phyloP scores from a whole-genome alignment of 2,797 vertebrate species.

The Pangasius djambal region DNA sequence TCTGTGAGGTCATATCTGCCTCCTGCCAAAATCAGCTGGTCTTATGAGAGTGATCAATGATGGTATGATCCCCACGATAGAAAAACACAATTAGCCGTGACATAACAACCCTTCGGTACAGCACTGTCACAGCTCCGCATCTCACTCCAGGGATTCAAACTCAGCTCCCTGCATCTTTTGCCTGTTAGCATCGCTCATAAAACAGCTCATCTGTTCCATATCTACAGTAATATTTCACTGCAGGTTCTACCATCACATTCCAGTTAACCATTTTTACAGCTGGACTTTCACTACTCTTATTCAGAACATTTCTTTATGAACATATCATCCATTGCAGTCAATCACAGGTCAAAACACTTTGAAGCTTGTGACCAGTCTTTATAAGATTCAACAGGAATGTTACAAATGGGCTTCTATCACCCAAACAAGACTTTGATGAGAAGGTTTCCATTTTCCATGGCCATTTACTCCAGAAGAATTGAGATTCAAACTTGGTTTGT shows the following conservation, averaged over 20 bases:
- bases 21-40: slow-evolving; percentile 51
- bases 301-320: slow-evolving; percentile 11
- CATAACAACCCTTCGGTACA: slow-evolving; percentile 47
- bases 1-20: slow-evolving; percentile 60
- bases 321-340: not conserved
- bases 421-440: not conserved
- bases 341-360: not conserved
- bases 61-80: slow-evolving; percentile 40
- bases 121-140: not conserved
- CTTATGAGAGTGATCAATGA: slow-evolving; percentile 32
- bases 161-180: slow-evolving; percentile 60
- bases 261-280: slow-evolving; percentile 61
- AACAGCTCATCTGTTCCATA: slow-evolving; percentile 51
- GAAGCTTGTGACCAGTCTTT: not conserved
- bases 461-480: not conserved
- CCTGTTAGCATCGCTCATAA: slow-evolving; percentile 57
- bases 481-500: not conserved
- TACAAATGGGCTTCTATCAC: not conserved
- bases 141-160: not conserved
- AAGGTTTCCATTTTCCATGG: not conserved
- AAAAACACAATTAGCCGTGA: slow-evolving; percentile 56
- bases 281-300: slow-evolving; percentile 51
- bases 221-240: slow-evolving; percentile 57
- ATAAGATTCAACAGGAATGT: not conserved
- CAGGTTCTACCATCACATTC: slow-evolving; percentile 51